Conservation (phyloP, 2,888 invertebrate species). For the Spicauda simplicius region DNA sequence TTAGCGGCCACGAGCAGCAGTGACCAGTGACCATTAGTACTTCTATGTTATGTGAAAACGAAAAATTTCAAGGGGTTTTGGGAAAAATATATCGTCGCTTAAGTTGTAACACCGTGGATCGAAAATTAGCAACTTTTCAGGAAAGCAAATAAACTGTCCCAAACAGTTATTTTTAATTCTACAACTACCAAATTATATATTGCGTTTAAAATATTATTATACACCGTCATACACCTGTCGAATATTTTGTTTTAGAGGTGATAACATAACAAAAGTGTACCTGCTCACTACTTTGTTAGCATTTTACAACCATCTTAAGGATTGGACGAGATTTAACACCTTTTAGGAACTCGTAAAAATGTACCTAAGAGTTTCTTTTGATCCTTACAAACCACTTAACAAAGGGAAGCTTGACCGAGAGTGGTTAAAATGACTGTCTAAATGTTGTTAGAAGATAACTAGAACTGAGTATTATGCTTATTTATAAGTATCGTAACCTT, state of each 20-base stretch:
- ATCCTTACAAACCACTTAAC: background rate
- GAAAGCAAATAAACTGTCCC: no score
- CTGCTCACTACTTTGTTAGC: background rate
- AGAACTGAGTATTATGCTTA: background rate
- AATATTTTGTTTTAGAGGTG: background rate
- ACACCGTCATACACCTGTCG: no score
- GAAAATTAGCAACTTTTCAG: no score
- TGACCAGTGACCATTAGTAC: no score
- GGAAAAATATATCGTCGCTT: no score
- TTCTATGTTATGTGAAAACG: no score
- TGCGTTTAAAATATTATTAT: no score
- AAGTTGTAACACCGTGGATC: no score
- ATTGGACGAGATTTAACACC: slow-evolving; percentile 14
- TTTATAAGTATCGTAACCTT: background rate
- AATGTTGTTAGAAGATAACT: background rate
- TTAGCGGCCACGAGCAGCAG: no score
- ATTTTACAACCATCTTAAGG: slow-evolving; percentile 15
- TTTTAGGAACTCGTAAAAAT: slow-evolving; percentile 11
- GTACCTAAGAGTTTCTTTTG: slow-evolving; percentile 4
- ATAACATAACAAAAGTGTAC: background rate
- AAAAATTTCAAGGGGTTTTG: no score
- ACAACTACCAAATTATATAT: no score
- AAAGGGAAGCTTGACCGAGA: background rate
- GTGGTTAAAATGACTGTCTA: background rate
- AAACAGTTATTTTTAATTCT: no score